Base-by-base conservation (phyloP, 2,888 invertebrate species). In the Philereme vetulata region DNA sequence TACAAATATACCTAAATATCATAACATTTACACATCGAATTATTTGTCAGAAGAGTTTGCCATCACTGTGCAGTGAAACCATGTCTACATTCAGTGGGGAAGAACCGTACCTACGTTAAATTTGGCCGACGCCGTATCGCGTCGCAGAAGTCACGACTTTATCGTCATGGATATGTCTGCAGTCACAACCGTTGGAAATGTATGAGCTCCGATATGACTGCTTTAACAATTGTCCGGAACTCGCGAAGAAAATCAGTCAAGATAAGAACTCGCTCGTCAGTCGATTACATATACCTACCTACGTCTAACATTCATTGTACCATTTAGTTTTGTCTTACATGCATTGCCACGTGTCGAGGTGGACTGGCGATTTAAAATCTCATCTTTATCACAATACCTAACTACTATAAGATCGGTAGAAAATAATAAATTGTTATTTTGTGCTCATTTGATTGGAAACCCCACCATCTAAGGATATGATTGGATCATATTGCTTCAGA, bases 351-450 rank as follows among this genome's bases (percentile, higher is more conserved):
- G 72, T 76, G 80, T 77, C 79, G 71, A 65, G 60, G 65, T 68
- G 75, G 77, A 80, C 84, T 81, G 85, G 81, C 85, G 84, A 82
- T 83, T 82, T 82, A 78, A 84, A 92, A 91, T 92, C 91, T 92
- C 91, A 90, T 86, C 84, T 82, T 87, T 92, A 92, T 92, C 91
- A 92, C 91, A 90, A 84, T 87, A 85, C 85, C 84, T 90, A 90
- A 85, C 86, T 90, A 90, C 76, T 81, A 80, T 84, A 89, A 90
- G 90, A 89, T 90, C 88, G 88, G 80, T 85, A 86, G 83, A 85
- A 85, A 85, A 82, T 82, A 84, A 86, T 80, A 84, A 81, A 79
- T 84, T 85, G 84, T 86, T 85, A 84, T 85, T 84, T 89, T 90
- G 89, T 90, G 90, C 90, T 88, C 84, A 75, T 76, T 76, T 78